Percentiles rank a stretch among this genome's conserved stretches.
Conservation (phyloP, 2,113 vertebrate species). For the Miniopterus natalensis region DNA sequence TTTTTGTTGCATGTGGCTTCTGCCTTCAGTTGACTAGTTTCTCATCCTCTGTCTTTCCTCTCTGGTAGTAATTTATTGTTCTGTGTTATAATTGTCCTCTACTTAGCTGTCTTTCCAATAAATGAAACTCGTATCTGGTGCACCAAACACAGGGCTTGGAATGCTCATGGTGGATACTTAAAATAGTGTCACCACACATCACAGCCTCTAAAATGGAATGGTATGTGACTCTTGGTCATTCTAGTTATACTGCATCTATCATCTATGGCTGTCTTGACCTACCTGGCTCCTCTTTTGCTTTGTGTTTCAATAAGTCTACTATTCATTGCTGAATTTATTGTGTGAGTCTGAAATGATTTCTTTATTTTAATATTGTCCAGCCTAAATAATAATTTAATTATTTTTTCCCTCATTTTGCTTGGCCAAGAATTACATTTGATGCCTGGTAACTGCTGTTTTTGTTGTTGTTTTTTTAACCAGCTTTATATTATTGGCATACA, state of each 20-base stretch:
- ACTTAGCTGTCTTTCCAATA: neutral
- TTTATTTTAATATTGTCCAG: neutral
- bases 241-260: neutral
- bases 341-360: neutral
- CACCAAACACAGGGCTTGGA: neutral
- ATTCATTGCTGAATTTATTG: neutral
- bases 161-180: neutral
- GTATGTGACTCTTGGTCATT: neutral
- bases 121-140: neutral
- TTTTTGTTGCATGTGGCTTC: neutral
- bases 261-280: neutral
- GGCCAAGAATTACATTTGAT: neutral
- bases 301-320: neutral
- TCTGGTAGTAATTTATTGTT: neutral
- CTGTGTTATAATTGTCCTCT: neutral
- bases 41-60: neutral
- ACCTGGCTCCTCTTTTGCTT: neutral
- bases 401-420: neutral
- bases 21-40: neutral
- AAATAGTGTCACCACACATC: neutral
- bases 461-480: neutral
- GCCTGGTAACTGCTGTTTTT: neutral
- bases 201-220: neutral
- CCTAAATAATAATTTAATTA: neutral
- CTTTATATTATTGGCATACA: neutral